Evolutionary conservation across 2,888 invertebrate species (phyloP).

Genomic region (Operophtera brumata): DNA sequence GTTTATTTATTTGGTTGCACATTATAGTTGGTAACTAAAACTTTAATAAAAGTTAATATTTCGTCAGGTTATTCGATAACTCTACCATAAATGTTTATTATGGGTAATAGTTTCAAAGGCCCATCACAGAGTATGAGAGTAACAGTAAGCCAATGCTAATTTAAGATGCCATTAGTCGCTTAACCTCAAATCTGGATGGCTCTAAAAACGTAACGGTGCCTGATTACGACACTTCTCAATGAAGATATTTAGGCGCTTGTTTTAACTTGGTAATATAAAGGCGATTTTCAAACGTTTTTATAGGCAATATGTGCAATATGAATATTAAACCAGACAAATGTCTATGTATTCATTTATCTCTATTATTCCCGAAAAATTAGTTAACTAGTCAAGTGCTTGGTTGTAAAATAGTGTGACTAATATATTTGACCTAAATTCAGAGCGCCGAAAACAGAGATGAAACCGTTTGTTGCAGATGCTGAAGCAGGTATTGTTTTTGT

Average conservation of each 20-base stretch:
- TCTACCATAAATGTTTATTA: neutral
- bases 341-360: neutral
- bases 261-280: slow-evolving; percentile 1
- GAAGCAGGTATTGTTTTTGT: slow-evolving; percentile 32
- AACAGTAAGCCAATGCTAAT: slow-evolving; percentile 7
- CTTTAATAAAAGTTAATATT: neutral
- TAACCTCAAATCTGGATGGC: slow-evolving; percentile 30
- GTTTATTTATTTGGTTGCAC: neutral
- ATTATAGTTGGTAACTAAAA: neutral
- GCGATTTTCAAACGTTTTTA: neutral
- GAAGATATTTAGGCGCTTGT: slow-evolving; percentile 1
- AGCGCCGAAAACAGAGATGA: slow-evolving; percentile 58
- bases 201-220: slow-evolving; percentile 35
- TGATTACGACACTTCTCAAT: slow-evolving; percentile 25
- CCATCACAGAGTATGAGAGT: neutral
- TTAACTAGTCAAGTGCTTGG: slow-evolving; percentile 36
- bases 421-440: slow-evolving; percentile 65
- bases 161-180: slow-evolving; percentile 17
- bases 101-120: neutral
- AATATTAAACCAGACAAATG: no score
- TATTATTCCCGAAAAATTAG: slow-evolving; percentile 5
- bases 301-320: neutral
- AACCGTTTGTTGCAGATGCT: slow-evolving; percentile 55
- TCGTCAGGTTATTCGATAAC: neutral
- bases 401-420: slow-evolving; percentile 55